Evolutionary conservation across 1,140 invertebrate genomes (phyloP), one percentile per base, ranked within the genome.

Genomic region (Callitettix versicolor): DNA sequence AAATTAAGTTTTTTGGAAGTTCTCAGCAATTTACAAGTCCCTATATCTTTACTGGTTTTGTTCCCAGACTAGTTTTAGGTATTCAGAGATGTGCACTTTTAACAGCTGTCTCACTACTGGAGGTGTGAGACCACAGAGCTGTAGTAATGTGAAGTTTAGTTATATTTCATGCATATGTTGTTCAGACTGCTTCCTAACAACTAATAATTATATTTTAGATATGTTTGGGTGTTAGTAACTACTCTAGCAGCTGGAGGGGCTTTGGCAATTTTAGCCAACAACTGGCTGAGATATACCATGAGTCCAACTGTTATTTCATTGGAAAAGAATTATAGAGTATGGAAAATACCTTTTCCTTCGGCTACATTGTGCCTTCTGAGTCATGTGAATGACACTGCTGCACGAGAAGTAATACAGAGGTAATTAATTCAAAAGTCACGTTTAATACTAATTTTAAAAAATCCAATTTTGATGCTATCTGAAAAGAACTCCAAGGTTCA

Each of bases 241-340:
- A 41, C 60, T 0, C 43, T 67, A 0, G 69, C 76, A 7, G 38
- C 46, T 17, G 54, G 51, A 9, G 58, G 59, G 17, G 54, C 62
- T 9, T 41, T 40, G 4, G 43, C 22, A 9, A 18, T 65, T 15
- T 44, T 73, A 67, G 3, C 55, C 68, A 70, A 73, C 7, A 78
- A 76, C 55, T 73, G 71, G 68, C 68, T 71, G 41, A 57, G 77
- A 9, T 81, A 74, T 64, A 69, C 65, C 18, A 73, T 73, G 14
- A 79, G 74, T 62, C 78, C 79, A 0, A 79, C 77, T 0, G 77
- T 81, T 0, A 73, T 79, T 12, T 76, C 77, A 0, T 62, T 80
- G 53, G 72, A 79, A 59, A 80, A 79, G 60, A 73, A 81, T 64
- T 80, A 72, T 60, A 64, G 79, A 24, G 72, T 71, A 42, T 81